phyloP scores from a whole-genome alignment of 1,140 invertebrate genomes.

The Diabrotica virgifera region DNA sequence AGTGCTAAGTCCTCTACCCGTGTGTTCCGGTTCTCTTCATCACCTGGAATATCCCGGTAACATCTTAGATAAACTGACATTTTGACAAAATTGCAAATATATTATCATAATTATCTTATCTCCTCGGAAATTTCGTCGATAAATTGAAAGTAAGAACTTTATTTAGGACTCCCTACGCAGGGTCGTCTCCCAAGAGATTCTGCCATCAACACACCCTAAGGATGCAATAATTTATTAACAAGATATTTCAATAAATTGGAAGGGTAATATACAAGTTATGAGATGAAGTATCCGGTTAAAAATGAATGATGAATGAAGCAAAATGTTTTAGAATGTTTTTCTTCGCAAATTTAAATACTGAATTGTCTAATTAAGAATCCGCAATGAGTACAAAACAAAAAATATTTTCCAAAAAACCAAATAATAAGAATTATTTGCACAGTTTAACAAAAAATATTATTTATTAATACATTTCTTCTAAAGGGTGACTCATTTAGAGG shows the following conservation, averaged over 20 bases:
- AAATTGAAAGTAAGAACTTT: background rate
- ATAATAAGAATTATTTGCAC: too few relatives aligned
- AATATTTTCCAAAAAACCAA: too few relatives aligned
- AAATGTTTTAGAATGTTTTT: too few relatives aligned
- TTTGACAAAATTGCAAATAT: constrained; percentile 3
- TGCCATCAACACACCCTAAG: background rate
- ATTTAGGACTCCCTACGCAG: background rate
- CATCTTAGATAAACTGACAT: background rate
- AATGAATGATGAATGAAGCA: too few relatives aligned
- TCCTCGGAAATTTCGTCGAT: background rate
- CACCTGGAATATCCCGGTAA: background rate
- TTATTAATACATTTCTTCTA: too few relatives aligned
- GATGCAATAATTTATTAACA: background rate
- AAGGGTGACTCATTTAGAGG: too few relatives aligned
- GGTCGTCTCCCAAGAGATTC: background rate
- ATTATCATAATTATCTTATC: constrained; percentile 1
- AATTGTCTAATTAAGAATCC: too few relatives aligned
- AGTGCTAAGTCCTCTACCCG: too few relatives aligned
- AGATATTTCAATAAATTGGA: background rate
- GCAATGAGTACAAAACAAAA: too few relatives aligned
- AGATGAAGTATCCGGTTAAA: background rate
- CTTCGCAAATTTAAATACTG: too few relatives aligned
- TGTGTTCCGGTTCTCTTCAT: background rate
- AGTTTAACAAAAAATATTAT: too few relatives aligned
- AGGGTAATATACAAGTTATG: background rate